Base-by-base conservation (phyloP, 2,888 invertebrate genomes). In the Tenthredo notha region DNA sequence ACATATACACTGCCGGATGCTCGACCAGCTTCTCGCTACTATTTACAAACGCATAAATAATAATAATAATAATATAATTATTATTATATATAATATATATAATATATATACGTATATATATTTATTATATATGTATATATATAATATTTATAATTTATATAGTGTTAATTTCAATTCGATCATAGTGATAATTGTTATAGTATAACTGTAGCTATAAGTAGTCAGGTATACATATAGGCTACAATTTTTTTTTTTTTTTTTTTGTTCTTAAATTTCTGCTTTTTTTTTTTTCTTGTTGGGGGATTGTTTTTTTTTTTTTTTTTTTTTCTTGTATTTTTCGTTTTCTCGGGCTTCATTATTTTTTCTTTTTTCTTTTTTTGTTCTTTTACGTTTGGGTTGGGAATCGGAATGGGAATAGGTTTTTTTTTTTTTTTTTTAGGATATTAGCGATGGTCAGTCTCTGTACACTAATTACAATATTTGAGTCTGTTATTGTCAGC, bases 31-130 rank as follows among this genome's bases (percentile, higher is more conserved):
- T 86, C 85, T 86, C 82, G 91, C 93, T 92, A 93, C 92, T 93
- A 93, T 93, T 92, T 93, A 93, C 93, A 93, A 92, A 93, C 92
- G 92, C 92, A 93, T 93, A 93, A 93, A 93, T 93, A 92, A 93
- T 92, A 90, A 93, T 93, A 92, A 93, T 92, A 90, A 90, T 87
- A 89, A 90, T 92, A 86, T 85, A 85, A 80, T 85, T 29, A 85
- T 80, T 54, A 72, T 80, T 50, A 85, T 84, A 82, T 84, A 86
- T 87, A 86, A 86, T 86, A 86, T 61, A 85, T 85, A 85, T 87
- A 33, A 86, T 86, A 86, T 87, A 85, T 86, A 85, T 75, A 47
- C 86, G 84, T 85, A 86, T 87, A 87, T 29, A 78, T 58, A 10
- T 58, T 21, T 40, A 58, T 58, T 78, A 54, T 78, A 78, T 40